phyloP scores from a whole-genome alignment of 2,113 vertebrate species.

The Pollachius pollachius region DNA sequence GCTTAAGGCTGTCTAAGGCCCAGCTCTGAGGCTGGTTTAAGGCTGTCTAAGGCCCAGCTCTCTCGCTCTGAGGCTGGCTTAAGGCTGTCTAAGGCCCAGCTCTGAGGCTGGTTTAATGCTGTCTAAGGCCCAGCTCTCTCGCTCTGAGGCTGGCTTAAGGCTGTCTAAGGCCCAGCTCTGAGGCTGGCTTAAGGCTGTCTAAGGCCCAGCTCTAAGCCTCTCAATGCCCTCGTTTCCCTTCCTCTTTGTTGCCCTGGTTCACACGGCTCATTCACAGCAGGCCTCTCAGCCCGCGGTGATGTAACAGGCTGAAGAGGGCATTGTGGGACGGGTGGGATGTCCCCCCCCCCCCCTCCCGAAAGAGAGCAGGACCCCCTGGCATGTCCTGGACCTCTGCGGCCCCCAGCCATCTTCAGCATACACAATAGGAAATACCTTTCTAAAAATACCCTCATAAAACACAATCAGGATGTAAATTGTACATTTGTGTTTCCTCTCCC shows the following conservation, averaged over 20 bases:
- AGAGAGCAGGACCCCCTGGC: conserved; percentile 34
- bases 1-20: no score
- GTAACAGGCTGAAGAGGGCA: conserved; percentile 23
- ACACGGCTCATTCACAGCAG: not conserved
- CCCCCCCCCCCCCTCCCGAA: conserved; percentile 15
- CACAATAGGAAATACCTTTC: conserved; percentile 77
- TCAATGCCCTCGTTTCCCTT: no score
- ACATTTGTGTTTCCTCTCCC: conserved; percentile 66
- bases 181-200: no score
- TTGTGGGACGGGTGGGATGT: conserved; percentile 60
- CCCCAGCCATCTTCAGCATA: conserved; percentile 64
- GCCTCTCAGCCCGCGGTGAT: conserved; percentile 15
- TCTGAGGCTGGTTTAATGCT: no score
- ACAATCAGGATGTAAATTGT: conserved; percentile 76
- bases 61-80: no score
- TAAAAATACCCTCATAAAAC: conserved; percentile 72
- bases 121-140: no score
- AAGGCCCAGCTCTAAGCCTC: no score
- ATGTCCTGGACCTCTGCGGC: conserved; percentile 50
- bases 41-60: no score
- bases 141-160: no score
- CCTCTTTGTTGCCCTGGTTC: not conserved
- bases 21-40: no score
- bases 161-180: no score
- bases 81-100: no score